A percentile compares a stretch with the other conserved stretches of the same genome.
These are phyloP conservation scores for Hybognathus amarus DNA, from an alignment of 2,797 vertebrate species.

Conservation along the genomic window DNA sequence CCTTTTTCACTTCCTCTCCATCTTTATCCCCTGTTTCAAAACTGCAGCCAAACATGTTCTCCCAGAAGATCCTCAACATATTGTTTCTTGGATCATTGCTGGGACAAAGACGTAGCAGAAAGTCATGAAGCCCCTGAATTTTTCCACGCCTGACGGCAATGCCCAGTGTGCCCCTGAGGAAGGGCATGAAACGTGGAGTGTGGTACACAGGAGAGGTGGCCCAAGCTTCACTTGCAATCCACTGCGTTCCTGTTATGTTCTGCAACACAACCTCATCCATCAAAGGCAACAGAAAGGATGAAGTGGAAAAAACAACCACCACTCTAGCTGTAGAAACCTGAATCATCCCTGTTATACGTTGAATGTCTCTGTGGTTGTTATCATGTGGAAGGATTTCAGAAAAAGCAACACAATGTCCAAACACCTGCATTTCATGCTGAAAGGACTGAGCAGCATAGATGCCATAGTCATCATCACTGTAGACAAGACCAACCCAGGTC, in stretches of 20 bases:
- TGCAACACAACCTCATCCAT: slow-evolving; percentile 49
- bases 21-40: not conserved
- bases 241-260: slow-evolving; percentile 53
- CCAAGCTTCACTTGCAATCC: slow-evolving; percentile 59
- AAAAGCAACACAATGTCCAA: slow-evolving; percentile 70
- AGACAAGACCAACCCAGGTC: slow-evolving; percentile 74
- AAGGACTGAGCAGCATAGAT: slow-evolving; percentile 68
- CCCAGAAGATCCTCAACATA: slow-evolving; percentile 53
- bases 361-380: slow-evolving; percentile 56
- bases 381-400: slow-evolving; percentile 66
- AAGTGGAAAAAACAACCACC: slow-evolving; percentile 46
- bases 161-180: not conserved
- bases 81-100: slow-evolving; percentile 45
- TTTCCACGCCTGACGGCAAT: slow-evolving; percentile 58
- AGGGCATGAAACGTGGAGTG: not conserved
- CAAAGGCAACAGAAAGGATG: slow-evolving; percentile 57
- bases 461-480: slow-evolving; percentile 76
- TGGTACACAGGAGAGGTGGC: slow-evolving; percentile 18
- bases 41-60: slow-evolving; percentile 40
- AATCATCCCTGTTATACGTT: slow-evolving; percentile 45
- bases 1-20: slow-evolving; percentile 17
- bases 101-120: slow-evolving; percentile 55
- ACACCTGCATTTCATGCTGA: slow-evolving; percentile 44
- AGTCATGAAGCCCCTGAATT: slow-evolving; percentile 68
- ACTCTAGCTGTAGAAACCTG: slow-evolving; percentile 48